Evolutionary conservation across 2,888 invertebrate species (phyloP).

Genomic region (Pyralis farinalis): DNA sequence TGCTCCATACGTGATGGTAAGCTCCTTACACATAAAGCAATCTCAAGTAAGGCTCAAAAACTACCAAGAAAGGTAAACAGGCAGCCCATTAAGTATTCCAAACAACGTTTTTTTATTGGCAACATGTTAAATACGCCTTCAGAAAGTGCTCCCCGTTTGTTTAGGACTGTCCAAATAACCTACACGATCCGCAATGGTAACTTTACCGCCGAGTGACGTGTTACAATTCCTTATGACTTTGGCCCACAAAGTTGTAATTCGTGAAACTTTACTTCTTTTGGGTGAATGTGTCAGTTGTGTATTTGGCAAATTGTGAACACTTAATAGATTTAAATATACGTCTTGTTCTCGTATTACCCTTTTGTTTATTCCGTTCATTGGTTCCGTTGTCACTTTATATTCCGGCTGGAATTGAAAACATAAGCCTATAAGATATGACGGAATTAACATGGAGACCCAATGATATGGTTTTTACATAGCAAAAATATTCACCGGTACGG

Average conservation of each 20-base stretch:
- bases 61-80: slow-evolving; percentile 38
- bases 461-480: no score
- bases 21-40: no score
- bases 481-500: no score
- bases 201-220: slow-evolving; percentile 6
- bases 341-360: slow-evolving; percentile 23
- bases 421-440: no score
- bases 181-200: slow-evolving; percentile 17
- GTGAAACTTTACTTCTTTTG: neutral
- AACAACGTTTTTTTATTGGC: slow-evolving; percentile 53
- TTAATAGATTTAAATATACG: slow-evolving; percentile 44
- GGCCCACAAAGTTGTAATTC: slow-evolving; percentile 11
- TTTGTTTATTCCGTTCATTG: slow-evolving; percentile 26
- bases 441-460: no score
- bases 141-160: slow-evolving; percentile 44
- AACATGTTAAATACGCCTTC: slow-evolving; percentile 51
- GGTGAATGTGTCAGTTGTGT: neutral
- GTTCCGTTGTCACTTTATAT: neutral
- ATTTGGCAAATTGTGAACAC: slow-evolving; percentile 12
- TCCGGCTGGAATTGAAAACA: no score
- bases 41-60: slow-evolving; percentile 9
- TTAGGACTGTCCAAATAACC: slow-evolving; percentile 46
- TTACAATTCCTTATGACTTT: neutral
- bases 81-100: slow-evolving; percentile 51
- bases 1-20: no score